Evolutionary conservation across 2,797 vertebrate genomes (phyloP), one percentile per base, ranked within the genome.

Genomic region (Sandelia bainsii): DNA sequence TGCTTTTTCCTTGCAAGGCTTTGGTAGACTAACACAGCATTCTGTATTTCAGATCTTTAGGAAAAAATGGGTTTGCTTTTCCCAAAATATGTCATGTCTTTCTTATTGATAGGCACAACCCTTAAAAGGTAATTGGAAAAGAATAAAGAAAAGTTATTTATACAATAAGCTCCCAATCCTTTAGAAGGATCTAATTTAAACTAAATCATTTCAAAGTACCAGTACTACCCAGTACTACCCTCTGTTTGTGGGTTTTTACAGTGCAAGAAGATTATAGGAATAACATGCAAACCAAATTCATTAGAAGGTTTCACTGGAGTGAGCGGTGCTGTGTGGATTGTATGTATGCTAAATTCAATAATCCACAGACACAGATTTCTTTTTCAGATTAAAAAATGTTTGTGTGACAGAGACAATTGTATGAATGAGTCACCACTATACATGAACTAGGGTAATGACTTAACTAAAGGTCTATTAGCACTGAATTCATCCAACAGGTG

Each of bases 101-200:
- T 57, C 49, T 67, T 59, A 75, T 79, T 81, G 69, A 52, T 48
- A 66, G 56, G n/a, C 32, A 49, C 53, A 46, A 81, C 29, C 16
- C 9, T 27, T 85, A 72, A 66, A 53, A 75, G 69, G 78, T 85
- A 77, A 89, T 84, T 85, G 69, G 83, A 88, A 77, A 77, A 34
- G 61, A 87, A 86, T 87, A 79, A 75, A 91, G 60, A 79, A 81
- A 86, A 60, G 48, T 59, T 69, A 67, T 62, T 69, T 17, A 8
- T 19, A 39, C 70, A 49, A 32, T 17, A 40, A 25, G 19, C 25
- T 49, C 13, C 42, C 2, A 29, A 39, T 48, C 63, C 22, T 50
- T 37, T 27, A 32, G 19, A 34, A 29, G 27, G 25, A 50, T 77
- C 11, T 13, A 37, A 56, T 40, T 63, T 45, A 37, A 58, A 58